Evolutionary conservation across 2,797 vertebrate genomes (phyloP).

Genomic region (Spondyliosoma cantharus): DNA sequence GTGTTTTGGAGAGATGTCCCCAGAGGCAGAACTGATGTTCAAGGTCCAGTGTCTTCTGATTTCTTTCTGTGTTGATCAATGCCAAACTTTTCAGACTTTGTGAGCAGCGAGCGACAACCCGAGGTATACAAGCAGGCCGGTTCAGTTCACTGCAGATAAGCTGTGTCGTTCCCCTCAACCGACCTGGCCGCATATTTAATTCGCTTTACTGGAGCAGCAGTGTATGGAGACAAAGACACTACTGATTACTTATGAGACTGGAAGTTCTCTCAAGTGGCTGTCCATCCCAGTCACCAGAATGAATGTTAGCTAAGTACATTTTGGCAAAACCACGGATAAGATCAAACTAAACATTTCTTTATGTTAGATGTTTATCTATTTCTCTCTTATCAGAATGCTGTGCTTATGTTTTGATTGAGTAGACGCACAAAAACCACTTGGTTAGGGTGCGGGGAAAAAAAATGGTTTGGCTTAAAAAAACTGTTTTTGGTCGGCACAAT

Average conservation of each 20-base stretch:
- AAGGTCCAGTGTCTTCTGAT: background rate
- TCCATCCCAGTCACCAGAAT: too few relatives aligned
- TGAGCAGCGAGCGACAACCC: background rate
- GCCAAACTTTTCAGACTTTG: background rate
- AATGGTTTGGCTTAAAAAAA: too few relatives aligned
- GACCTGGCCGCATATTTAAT: slow-evolving; percentile 36
- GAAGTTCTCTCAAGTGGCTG: background rate
- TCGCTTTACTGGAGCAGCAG: slow-evolving; percentile 22
- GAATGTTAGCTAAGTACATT: too few relatives aligned
- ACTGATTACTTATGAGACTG: background rate
- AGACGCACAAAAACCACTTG: too few relatives aligned
- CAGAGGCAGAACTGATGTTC: background rate
- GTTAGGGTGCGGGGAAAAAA: too few relatives aligned
- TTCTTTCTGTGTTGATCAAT: background rate
- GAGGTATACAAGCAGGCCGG: background rate
- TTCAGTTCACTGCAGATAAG: slow-evolving; percentile 32
- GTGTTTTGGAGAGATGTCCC: background rate
- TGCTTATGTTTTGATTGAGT: too few relatives aligned
- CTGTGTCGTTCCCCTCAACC: slow-evolving; percentile 17
- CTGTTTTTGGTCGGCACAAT: too few relatives aligned
- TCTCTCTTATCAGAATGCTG: too few relatives aligned
- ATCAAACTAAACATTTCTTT: too few relatives aligned
- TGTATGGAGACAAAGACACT: slow-evolving; percentile 8
- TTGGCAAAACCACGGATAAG: too few relatives aligned
- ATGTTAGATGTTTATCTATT: too few relatives aligned